phyloP scores from a whole-genome alignment of 2,797 vertebrate species.

The Fringilla coelebs region DNA sequence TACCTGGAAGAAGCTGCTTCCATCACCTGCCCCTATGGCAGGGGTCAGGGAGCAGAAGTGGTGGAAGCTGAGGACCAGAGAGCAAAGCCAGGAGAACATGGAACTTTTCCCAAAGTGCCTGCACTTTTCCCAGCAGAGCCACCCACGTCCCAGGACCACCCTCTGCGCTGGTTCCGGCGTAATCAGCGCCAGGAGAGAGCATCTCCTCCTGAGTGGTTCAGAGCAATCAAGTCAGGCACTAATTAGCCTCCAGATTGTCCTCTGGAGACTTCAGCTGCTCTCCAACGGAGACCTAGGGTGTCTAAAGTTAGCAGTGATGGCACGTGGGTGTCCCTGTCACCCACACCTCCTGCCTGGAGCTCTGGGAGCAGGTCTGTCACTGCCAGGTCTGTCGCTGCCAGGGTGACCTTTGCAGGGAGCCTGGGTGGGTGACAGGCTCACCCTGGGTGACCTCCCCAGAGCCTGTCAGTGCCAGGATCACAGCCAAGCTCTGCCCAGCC shows the following conservation, averaged over 20 bases:
- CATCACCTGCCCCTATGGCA: not conserved
- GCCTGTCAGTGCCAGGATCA: not conserved
- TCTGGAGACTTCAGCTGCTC: not conserved
- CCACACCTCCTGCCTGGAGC: not conserved
- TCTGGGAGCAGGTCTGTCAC: not conserved
- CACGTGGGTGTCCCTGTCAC: not conserved
- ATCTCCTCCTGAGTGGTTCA: not conserved
- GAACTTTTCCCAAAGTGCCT: not conserved
- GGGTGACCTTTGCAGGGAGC: not conserved
- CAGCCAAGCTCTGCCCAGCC: not conserved
- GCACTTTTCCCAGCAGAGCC: not conserved
- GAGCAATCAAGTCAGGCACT: not conserved
- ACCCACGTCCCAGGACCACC: not conserved
- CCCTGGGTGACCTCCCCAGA: not conserved
- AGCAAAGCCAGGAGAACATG: not conserved
- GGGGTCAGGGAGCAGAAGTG: not conserved
- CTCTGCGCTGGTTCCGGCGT: fast-evolving
- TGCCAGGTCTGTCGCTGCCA: not conserved
- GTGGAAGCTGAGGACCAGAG: not conserved
- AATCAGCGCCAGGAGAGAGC: not conserved
- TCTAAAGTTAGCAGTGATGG: not conserved
- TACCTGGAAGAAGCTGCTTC: not conserved
- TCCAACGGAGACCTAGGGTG: fast-evolving
- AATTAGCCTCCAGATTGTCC: not conserved
- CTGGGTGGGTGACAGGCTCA: not conserved